Base-by-base conservation (phyloP, 1,140 invertebrate species). In the Papilio polyxenes region DNA sequence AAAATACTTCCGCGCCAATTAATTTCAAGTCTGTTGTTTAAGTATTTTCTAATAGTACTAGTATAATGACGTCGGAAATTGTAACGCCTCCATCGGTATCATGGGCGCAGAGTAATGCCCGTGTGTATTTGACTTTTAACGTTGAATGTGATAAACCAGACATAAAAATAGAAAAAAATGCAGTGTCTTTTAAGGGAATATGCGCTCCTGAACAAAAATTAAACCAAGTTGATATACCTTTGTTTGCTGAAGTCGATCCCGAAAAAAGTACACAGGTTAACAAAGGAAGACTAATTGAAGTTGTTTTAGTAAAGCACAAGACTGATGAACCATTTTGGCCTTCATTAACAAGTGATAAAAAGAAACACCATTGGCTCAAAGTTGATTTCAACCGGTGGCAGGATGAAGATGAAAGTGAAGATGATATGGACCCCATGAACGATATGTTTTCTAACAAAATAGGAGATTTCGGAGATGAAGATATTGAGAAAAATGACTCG, bases 321-420 rank as follows among this genome's bases (percentile, higher is more conserved):
- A 95, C 96, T 88, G 96, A 96, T 79, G 97, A 96, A 83, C 96
- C 97, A 13, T 99, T 96, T 90, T 99, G 98, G 98, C 97, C 98
- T 81, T 94, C 97, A 79, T 95, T 99, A 76, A 97, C 98, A 44
- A 98, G 98, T 94, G 98, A 98, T 85, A 97, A 97, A 86, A 97
- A 96, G 90, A 99, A 99, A 94, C 96, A 97, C 86, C 98, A 99
- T 92, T 99, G 98, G 98, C 95, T 99, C 80, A 99, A 99, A 95
- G 97, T 98, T 85, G 99, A 99, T 92, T 99, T 99, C 91, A 97
- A 98, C 87, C 98, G 98, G 94, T 99, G 98, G 98, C 97, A 97
- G 92, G 98, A 99, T 95, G 98, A 99, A 94, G 98, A 94, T 76
- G 93, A 94, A 44, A 92, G 91, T 82, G 90, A 82, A 9, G 90